These are phyloP conservation scores for Acromyrmex echinatior DNA, from an alignment of 1,140 invertebrate genomes.

Conservation along the genomic window DNA sequence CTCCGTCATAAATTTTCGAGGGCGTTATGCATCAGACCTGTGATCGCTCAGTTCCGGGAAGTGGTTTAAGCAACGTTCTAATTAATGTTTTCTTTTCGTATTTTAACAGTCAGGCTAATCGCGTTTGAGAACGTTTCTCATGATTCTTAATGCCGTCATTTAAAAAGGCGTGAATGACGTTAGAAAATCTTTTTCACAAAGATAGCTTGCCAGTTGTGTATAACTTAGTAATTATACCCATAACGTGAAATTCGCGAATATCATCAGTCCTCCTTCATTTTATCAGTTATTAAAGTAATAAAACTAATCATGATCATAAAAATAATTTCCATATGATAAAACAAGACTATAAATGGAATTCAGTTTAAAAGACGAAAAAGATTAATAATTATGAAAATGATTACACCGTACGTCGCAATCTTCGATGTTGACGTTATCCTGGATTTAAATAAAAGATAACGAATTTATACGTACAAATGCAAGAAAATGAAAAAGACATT, in stretches of 20 bases:
- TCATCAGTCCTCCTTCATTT: background rate
- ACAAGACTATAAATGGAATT: background rate
- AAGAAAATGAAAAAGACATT: background rate
- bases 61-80: constrained; percentile 61
- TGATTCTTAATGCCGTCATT: constrained; percentile 22
- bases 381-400: constrained; percentile 10
- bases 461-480: background rate
- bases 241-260: background rate
- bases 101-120: constrained; percentile 32
- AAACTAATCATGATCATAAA: constrained; percentile 13
- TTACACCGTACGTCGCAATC: constrained; percentile 15
- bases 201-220: background rate
- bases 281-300: background rate
- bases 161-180: constrained; percentile 9
- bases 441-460: constrained; percentile 30
- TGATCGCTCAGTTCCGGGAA: constrained; percentile 34
- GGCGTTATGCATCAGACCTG: constrained; percentile 37
- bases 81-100: constrained; percentile 71
- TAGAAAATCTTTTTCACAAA: background rate
- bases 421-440: background rate
- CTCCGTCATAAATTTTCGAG: constrained; percentile 66
- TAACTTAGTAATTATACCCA: constrained; percentile 8
- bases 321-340: background rate
- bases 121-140: constrained; percentile 23
- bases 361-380: background rate